These are phyloP conservation scores for Seira ritae DNA, from an alignment of 2,888 invertebrate genomes.

Conservation along the genomic window DNA sequence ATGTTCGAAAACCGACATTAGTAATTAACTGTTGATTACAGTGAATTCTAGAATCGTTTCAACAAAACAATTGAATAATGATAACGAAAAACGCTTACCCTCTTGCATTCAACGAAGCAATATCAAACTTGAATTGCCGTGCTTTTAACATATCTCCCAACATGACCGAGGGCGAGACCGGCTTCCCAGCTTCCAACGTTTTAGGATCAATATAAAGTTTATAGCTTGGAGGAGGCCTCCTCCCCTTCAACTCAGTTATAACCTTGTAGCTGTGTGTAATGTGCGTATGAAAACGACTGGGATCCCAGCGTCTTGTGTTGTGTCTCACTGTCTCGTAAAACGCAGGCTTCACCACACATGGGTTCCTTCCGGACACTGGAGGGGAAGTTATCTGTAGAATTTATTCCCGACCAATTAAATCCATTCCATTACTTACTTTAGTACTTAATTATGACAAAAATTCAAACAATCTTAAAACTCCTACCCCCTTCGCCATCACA, in stretches of 20 bases:
- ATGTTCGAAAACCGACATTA: too few relatives aligned
- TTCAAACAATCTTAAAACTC: too few relatives aligned
- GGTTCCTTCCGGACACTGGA: too few relatives aligned
- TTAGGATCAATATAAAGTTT: slow-evolving; percentile 5
- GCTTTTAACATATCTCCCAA: slow-evolving; percentile 58
- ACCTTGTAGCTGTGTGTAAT: slow-evolving; percentile 18
- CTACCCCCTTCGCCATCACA: too few relatives aligned
- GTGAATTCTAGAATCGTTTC: background rate
- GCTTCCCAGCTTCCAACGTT: slow-evolving; percentile 30
- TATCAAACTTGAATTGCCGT: slow-evolving; percentile 64
- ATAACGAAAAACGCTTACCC: slow-evolving; percentile 69
- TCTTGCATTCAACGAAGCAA: slow-evolving; percentile 64
- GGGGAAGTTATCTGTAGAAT: too few relatives aligned
- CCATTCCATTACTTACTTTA: too few relatives aligned
- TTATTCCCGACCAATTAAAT: too few relatives aligned
- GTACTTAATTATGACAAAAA: too few relatives aligned
- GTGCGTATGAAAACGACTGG: slow-evolving; percentile 20
- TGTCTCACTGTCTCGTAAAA: too few relatives aligned
- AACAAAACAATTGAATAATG: background rate
- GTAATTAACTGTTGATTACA: too few relatives aligned
- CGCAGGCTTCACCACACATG: too few relatives aligned
- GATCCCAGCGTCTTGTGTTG: background rate
- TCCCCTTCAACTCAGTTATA: background rate
- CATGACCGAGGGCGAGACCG: slow-evolving; percentile 52
- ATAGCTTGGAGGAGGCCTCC: background rate